A percentile compares a stretch with the other conserved stretches of the same genome.
Evolutionary conservation across 2,113 vertebrate species (phyloP).

Genomic region (Zosterops japonicus): DNA sequence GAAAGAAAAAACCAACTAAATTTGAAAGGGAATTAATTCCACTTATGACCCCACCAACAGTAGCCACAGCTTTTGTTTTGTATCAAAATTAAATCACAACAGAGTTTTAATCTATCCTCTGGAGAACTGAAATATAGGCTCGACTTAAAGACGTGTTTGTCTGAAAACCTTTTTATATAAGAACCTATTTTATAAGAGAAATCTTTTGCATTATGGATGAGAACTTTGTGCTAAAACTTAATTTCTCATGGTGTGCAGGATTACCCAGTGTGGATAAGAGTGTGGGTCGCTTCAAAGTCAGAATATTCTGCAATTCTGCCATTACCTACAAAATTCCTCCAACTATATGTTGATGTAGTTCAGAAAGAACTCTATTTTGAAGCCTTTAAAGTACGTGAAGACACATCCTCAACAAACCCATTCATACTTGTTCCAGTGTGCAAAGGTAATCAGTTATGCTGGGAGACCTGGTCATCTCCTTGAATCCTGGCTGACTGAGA

Average conservation of each 20-base stretch:
- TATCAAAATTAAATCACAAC: not conserved
- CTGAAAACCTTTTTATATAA: not conserved
- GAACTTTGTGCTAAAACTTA: not conserved
- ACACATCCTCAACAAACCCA: not conserved
- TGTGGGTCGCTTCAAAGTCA: not conserved
- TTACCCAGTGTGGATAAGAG: not conserved
- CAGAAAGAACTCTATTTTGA: not conserved
- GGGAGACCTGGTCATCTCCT: accelerated
- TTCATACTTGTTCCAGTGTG: not conserved
- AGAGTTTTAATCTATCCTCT: not conserved
- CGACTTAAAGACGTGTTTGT: not conserved
- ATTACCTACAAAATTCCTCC: not conserved
- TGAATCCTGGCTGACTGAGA: not conserved
- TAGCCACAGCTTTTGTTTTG: not conserved
- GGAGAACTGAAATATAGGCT: not conserved
- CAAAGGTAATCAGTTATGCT: not conserved
- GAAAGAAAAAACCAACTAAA: no score
- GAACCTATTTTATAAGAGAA: not conserved
- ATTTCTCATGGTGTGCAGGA: not conserved
- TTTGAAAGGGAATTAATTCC: not conserved
- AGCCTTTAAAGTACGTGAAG: not conserved
- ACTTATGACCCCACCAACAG: not conserved
- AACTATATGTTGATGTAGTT: not conserved
- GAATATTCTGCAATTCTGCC: not conserved
- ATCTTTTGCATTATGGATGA: not conserved